Conservation (phyloP, 1,140 invertebrate genomes). For the Aphaenogaster ashmeadi region DNA sequence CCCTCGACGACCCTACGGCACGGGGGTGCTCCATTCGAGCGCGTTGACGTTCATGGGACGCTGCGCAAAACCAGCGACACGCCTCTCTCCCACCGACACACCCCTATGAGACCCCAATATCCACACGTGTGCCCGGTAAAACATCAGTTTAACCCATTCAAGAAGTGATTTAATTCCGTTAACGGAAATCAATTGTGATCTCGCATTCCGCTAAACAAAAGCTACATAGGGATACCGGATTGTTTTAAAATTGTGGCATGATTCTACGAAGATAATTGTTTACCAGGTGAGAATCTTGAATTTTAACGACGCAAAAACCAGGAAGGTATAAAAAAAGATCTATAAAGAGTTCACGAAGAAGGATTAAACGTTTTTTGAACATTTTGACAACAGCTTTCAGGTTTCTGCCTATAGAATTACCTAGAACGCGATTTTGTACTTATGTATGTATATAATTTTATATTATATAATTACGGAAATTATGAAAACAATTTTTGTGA, state of each 20-base stretch:
- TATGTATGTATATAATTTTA: background rate
- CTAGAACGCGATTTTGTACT: background rate
- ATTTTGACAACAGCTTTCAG: background rate
- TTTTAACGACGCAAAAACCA: background rate
- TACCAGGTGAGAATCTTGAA: background rate
- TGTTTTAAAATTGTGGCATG: background rate
- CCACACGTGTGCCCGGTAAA: slow-evolving; percentile 38
- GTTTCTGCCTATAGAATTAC: background rate
- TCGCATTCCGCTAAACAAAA: background rate
- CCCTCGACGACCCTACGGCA: slow-evolving; percentile 24
- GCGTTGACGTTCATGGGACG: slow-evolving; percentile 82
- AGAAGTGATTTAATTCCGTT: slow-evolving; percentile 32
- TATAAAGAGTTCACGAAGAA: background rate
- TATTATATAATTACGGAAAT: slow-evolving; percentile 7
- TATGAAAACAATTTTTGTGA: background rate
- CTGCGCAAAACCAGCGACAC: slow-evolving; percentile 78
- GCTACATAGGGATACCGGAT: background rate
- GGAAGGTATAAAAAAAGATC: background rate
- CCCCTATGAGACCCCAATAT: slow-evolving; percentile 65
- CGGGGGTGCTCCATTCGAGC: slow-evolving; percentile 70
- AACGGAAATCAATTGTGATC: slow-evolving; percentile 5
- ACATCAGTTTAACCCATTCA: slow-evolving; percentile 39
- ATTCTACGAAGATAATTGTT: background rate
- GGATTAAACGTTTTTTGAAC: background rate
- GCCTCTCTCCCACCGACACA: slow-evolving; percentile 77